phyloP scores from a whole-genome alignment of 2,888 invertebrate species.

The Andrena hattorfiana region DNA sequence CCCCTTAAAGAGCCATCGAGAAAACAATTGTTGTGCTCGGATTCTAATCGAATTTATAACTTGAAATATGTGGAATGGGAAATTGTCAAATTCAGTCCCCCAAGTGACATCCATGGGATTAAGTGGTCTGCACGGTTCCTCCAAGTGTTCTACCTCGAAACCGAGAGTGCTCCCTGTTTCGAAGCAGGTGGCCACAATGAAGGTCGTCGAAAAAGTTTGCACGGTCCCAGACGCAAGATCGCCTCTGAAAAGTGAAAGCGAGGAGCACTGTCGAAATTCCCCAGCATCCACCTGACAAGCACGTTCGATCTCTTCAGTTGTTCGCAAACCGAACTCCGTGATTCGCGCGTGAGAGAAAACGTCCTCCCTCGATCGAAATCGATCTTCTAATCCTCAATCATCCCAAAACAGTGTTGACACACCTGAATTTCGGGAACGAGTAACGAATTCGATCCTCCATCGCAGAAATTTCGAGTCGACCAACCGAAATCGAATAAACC shows the following conservation, averaged over 20 bases:
- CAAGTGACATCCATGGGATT: not conserved
- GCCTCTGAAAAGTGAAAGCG: slow-evolving; percentile 60
- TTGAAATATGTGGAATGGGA: too few relatives aligned
- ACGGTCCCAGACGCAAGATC: not conserved
- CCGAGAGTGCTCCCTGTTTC: not conserved
- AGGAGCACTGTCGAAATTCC: slow-evolving; percentile 32
- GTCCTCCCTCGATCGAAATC: not conserved
- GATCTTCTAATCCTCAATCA: not conserved
- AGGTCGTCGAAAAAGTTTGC: not conserved
- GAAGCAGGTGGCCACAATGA: not conserved
- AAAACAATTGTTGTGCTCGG: too few relatives aligned
- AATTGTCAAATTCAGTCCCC: not conserved
- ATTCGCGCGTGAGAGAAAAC: not conserved
- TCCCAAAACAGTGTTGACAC: not conserved
- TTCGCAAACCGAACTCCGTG: not conserved
- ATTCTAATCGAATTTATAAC: too few relatives aligned
- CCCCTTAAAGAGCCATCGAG: too few relatives aligned
- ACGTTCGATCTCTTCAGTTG: slow-evolving; percentile 19
- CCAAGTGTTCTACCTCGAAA: too few relatives aligned
- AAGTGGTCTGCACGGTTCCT: not conserved
- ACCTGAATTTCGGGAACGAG: too few relatives aligned
- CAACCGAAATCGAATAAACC: too few relatives aligned
- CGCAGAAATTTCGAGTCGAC: too few relatives aligned
- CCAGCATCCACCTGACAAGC: slow-evolving; percentile 42
- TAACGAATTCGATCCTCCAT: too few relatives aligned